Evolutionary conservation across 64 coral and sea anemone genomes (phyloP).

Genomic region (Montipora cactus): DNA sequence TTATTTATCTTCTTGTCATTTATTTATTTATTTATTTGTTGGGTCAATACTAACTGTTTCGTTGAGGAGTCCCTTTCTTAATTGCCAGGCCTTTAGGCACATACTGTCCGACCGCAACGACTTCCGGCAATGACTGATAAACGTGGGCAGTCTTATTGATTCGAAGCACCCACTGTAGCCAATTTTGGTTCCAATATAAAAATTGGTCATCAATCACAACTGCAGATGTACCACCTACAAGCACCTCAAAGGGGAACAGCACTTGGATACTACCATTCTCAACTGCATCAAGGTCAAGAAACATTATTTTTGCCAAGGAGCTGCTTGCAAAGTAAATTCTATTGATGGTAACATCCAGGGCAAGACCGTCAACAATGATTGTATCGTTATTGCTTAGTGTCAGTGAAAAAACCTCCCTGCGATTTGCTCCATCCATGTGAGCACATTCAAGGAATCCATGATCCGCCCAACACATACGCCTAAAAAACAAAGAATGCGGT

Average conservation of each 20-base stretch:
- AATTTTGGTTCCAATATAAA: background rate
- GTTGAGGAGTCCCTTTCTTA: slow-evolving; percentile 11
- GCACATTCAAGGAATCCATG: slow-evolving; percentile 14
- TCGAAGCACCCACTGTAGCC: background rate
- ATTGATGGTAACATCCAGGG: slow-evolving; percentile 17
- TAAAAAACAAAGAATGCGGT: background rate
- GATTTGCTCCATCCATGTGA: slow-evolving; percentile 49
- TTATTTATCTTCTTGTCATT: too few relatives aligned
- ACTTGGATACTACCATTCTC: background rate
- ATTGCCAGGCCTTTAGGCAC: background rate
- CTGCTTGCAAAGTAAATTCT: slow-evolving; percentile 51
- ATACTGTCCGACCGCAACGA: background rate
- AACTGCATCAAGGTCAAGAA: background rate
- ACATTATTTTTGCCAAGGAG: background rate
- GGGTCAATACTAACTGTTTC: background rate
- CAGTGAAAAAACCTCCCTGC: background rate
- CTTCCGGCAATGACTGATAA: too few relatives aligned
- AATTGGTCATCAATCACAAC: slow-evolving; percentile 26
- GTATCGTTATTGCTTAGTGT: background rate
- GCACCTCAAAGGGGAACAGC: background rate
- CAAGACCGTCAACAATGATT: slow-evolving; percentile 2
- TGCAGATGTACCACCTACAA: background rate
- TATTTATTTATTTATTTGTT: too few relatives aligned
- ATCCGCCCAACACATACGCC: slow-evolving; percentile 9
- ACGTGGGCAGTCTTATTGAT: background rate